These are phyloP conservation scores for Athripsodes cinereus DNA, from an alignment of 2,888 invertebrate genomes.

Conservation along the genomic window DNA sequence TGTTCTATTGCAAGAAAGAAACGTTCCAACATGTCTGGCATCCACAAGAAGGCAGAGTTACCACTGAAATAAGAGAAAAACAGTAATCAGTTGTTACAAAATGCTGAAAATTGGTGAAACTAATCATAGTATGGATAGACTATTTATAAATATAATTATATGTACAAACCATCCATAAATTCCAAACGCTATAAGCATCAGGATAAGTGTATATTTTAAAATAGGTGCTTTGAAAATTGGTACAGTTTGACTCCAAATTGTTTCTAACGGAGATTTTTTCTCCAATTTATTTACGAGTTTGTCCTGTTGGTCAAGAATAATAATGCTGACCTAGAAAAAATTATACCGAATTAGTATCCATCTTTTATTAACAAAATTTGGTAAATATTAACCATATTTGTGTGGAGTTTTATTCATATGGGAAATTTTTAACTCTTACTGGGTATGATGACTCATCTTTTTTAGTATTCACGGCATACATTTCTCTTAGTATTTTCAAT, in stretches of 20 bases:
- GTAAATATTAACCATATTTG: no score
- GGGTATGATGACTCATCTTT: background rate
- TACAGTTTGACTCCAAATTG: constrained; percentile 37
- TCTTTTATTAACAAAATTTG: no score
- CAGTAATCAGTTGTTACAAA: no score
- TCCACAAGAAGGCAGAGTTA: constrained; percentile 15
- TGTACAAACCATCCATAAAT: constrained; percentile 49
- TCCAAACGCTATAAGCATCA: constrained; percentile 49
- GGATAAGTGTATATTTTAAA: constrained; percentile 45
- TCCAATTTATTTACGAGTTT: constrained; percentile 32
- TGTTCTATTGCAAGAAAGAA: constrained; percentile 8
- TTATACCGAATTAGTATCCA: no score
- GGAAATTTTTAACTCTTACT: background rate
- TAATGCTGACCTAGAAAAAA: constrained; percentile 34
- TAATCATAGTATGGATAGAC: no score
- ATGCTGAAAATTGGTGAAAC: no score
- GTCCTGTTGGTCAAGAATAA: constrained; percentile 38
- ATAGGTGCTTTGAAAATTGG: constrained; percentile 49
- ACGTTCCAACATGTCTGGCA: constrained; percentile 15
- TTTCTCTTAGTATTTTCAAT: constrained; percentile 1
- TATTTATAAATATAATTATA: no score
- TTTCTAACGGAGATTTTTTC: constrained; percentile 40
- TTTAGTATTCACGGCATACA: constrained; percentile 7
- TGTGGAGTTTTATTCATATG: no score
- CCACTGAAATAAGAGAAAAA: constrained; percentile 7